Evolutionary conservation across 2,797 vertebrate species (phyloP), one percentile per base, ranked within the genome.

Genomic region (Pangasius macronema): DNA sequence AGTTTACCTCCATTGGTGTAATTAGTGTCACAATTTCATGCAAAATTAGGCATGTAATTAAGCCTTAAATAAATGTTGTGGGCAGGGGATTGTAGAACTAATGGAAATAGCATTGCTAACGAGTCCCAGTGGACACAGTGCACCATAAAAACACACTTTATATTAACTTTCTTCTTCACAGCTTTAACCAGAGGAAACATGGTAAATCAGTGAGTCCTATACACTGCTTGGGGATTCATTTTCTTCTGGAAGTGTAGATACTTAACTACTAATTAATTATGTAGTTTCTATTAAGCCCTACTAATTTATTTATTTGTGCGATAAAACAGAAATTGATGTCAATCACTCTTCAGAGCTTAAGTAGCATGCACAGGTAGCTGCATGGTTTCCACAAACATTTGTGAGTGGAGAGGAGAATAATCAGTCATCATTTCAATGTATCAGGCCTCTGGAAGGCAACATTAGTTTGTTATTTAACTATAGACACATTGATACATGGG

Each of bases 31-130:
- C n/a, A 92, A 92, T 95, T 95, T 96, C 93, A 95, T 88, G 92
- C 93, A 94, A 94, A 93, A 96, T 96, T 96, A 95, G 93, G 87
- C 68, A 81, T 93, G 93, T 91, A 95, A 95, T 95, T 94, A 89
- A 90, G 92, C 95, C 93, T 95, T 95, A 95, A 96, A 94, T 93
- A 90, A 87, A 86, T 86, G 88, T 46, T 30, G 80, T 93, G 90
- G 92, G 86, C 86, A 91, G 89, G 90, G 89, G 89, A 91, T 91
- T 88, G 86, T 89, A 87, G 89, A 85, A 73, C 91, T 94, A 95
- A 95, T 91, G 93, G 94, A 94, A 88, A 90, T 89, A 90, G 90
- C 88, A 90, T 82, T 88, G 88, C 91, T 93, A 94, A 94, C 90
- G 91, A 91, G 84, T 84, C 76, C 92, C 91, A 92, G 92, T 91